phyloP scores from a whole-genome alignment of 1,140 invertebrate genomes.

The Bombus confusus region DNA sequence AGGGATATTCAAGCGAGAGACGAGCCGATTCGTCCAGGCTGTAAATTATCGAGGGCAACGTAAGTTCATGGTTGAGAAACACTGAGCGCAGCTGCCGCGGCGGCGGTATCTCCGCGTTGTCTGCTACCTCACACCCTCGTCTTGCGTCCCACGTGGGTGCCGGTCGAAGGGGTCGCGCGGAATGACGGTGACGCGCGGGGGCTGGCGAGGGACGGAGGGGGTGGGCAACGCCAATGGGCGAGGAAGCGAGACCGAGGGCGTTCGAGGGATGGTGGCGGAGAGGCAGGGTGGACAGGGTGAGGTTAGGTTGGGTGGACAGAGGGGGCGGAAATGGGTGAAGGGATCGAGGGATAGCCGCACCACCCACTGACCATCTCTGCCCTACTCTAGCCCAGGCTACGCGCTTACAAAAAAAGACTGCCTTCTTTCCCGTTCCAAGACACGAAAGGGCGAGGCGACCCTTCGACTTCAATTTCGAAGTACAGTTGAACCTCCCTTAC shows the following conservation, averaged over 20 bases:
- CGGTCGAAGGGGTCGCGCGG: constrained; percentile 80
- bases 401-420: constrained; percentile 48
- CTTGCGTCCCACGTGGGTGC: constrained; percentile 76
- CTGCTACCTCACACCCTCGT: constrained; percentile 78
- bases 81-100: constrained; percentile 77
- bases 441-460: constrained; percentile 29
- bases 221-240: constrained; percentile 50
- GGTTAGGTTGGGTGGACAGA: constrained; percentile 60
- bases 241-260: constrained; percentile 50
- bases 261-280: constrained; percentile 23
- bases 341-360: constrained; percentile 65
- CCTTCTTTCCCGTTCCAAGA: constrained; percentile 41
- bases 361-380: constrained; percentile 75
- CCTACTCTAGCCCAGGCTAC: constrained; percentile 50
- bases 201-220: constrained; percentile 33
- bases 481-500: background rate
- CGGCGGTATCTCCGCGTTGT: constrained; percentile 77
- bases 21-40: constrained; percentile 15
- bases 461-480: background rate
- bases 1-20: constrained; percentile 20
- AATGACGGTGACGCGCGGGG: constrained; percentile 74
- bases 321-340: constrained; percentile 65
- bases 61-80: constrained; percentile 72
- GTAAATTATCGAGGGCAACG: constrained; percentile 55
- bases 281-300: constrained; percentile 52